Evolutionary conservation across 2,888 invertebrate genomes (phyloP).

Genomic region (Pammene aurita): DNA sequence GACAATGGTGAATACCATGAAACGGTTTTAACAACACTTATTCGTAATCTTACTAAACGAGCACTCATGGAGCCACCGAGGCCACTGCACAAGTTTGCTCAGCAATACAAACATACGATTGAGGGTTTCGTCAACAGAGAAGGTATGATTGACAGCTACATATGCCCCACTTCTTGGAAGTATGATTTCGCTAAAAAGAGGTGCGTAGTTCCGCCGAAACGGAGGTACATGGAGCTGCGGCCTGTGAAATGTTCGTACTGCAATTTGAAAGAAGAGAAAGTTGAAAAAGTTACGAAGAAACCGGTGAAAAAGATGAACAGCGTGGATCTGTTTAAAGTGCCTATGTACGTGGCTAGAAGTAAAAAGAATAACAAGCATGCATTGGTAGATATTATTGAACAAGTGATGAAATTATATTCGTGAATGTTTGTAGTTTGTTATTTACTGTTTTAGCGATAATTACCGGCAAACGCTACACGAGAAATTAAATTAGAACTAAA

Average conservation of each 20-base stretch:
- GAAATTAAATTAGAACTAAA: too few relatives aligned
- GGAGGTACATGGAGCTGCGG: neutral
- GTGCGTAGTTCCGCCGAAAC: neutral
- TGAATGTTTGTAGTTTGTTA: neutral
- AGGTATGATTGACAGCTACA: conserved; percentile 10
- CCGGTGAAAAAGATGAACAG: neutral
- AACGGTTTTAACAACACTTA: neutral
- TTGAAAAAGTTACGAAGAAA: neutral
- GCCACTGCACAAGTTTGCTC: neutral
- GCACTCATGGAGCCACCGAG: neutral
- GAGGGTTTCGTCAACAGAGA: conserved; percentile 5
- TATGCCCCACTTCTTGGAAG: neutral
- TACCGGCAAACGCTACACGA: too few relatives aligned
- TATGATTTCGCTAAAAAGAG: conserved; percentile 9
- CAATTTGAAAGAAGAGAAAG: neutral
- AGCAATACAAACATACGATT: neutral
- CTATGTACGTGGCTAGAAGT: conserved; percentile 1
- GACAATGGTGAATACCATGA: neutral
- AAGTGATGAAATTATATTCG: conserved; percentile 6
- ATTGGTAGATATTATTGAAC: neutral
- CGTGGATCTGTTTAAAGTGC: conserved; percentile 17
- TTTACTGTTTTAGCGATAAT: neutral
- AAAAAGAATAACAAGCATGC: neutral
- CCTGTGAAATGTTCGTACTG: conserved; percentile 6
- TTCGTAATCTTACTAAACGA: neutral